Evolutionary conservation across 2,888 invertebrate species (phyloP).

Genomic region (Silvanus unidentatus): DNA sequence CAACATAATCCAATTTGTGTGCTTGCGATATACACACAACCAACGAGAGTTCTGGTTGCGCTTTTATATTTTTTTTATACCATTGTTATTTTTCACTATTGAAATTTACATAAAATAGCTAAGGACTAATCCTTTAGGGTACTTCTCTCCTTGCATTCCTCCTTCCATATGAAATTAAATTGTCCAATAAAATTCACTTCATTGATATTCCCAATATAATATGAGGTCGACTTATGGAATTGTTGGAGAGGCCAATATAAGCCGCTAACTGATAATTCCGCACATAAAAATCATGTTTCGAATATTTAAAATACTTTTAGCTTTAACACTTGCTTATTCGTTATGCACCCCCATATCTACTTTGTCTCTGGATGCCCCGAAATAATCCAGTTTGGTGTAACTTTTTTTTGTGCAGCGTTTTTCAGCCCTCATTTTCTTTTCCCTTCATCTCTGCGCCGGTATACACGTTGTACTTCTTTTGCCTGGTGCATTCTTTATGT

Average conservation of each 20-base stretch:
- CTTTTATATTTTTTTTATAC: too few species aligned
- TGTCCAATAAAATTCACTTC: not conserved
- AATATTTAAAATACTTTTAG: slow-evolving; percentile 26
- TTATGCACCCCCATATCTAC: slow-evolving; percentile 35
- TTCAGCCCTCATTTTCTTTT: slow-evolving; percentile 37
- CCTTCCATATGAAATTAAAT: slow-evolving; percentile 1
- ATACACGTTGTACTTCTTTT: too few species aligned
- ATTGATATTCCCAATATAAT: slow-evolving; percentile 1
- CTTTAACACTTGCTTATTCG: slow-evolving; percentile 36
- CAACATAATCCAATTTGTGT: slow-evolving; percentile 22
- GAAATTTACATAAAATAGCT: too few species aligned
- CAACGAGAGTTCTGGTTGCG: too few species aligned
- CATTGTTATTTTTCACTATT: too few species aligned
- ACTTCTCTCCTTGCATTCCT: too few species aligned
- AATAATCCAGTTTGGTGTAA: slow-evolving; percentile 38
- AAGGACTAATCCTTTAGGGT: too few species aligned
- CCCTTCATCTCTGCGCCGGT: slow-evolving; percentile 26
- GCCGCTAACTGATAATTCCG: slow-evolving; percentile 13
- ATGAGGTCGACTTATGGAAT: not conserved
- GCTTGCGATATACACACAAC: slow-evolving; percentile 20
- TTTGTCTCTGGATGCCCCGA: slow-evolving; percentile 29
- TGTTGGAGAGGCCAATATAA: not conserved
- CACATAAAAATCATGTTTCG: slow-evolving; percentile 26
- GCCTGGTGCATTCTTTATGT: too few species aligned
- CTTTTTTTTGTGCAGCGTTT: slow-evolving; percentile 33